A percentile compares a stretch with the other conserved stretches of the same genome.
phyloP scores from a whole-genome alignment of 2,113 vertebrate genomes.

The Myotis yumanensis region DNA sequence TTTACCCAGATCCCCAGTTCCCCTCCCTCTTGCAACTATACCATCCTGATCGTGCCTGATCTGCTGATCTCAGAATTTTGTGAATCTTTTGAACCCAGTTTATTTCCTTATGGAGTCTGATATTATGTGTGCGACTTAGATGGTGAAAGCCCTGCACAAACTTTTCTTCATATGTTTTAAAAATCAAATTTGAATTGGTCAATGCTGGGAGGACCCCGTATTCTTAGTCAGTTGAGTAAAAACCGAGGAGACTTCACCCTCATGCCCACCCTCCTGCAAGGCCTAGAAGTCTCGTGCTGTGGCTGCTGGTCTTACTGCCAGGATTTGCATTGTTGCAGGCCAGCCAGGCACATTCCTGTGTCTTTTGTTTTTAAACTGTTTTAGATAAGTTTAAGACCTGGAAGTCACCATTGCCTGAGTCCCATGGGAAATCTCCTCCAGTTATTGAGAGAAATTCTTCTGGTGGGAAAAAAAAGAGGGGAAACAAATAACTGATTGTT shows the following conservation, averaged over 20 bases:
- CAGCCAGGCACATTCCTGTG: conserved; percentile 23
- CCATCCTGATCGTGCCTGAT: background rate
- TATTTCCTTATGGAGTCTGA: background rate
- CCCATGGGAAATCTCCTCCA: conserved; percentile 73
- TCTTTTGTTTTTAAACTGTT: conserved; percentile 66
- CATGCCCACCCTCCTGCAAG: background rate
- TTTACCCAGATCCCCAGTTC: background rate
- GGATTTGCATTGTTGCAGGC: conserved; percentile 36
- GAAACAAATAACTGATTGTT: conserved; percentile 75
- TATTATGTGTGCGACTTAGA: background rate
- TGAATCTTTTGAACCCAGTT: background rate
- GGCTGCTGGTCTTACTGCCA: background rate
- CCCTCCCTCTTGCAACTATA: background rate
- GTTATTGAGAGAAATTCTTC: conserved; percentile 76
- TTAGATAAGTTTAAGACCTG: conserved; percentile 68
- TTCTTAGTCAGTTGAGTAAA: background rate
- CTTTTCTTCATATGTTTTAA: background rate
- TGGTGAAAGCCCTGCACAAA: background rate
- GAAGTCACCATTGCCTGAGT: conserved; percentile 63
- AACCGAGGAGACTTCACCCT: background rate
- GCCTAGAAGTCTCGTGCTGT: background rate
- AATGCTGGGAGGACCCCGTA: accelerated
- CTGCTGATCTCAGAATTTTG: background rate
- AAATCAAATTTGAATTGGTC: background rate
- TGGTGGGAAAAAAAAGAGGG: conserved; percentile 56